Conservation (phyloP, 1,140 invertebrate genomes). For the Caerostris darwini region DNA sequence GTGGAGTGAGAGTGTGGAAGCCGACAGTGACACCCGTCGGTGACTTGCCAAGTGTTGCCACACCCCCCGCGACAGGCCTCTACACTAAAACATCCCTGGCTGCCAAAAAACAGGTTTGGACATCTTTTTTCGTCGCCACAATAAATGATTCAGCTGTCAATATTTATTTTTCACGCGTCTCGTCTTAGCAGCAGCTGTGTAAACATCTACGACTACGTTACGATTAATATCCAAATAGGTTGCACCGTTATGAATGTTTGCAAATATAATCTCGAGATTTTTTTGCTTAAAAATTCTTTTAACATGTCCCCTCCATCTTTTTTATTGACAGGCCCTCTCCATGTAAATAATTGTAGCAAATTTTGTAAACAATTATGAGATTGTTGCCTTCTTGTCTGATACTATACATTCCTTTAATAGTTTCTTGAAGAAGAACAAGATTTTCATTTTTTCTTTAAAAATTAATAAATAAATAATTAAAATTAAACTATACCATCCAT, state of each 20-base stretch:
- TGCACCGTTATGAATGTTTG: neutral
- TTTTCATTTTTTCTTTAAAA: no score
- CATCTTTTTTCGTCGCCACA: neutral
- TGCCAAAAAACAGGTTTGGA: slow-evolving; percentile 85
- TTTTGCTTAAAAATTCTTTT: no score
- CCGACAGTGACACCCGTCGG: slow-evolving; percentile 79
- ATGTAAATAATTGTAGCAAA: no score
- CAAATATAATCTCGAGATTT: neutral
- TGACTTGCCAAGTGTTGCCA: slow-evolving; percentile 82
- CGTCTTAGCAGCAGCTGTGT: slow-evolving; percentile 46
- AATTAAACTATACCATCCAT: no score
- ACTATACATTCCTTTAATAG: no score
- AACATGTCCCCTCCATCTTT: no score
- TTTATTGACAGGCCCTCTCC: no score
- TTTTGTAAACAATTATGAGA: no score
- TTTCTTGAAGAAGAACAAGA: no score
- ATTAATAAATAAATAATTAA: no score
- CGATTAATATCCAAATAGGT: slow-evolving; percentile 8
- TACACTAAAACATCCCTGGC: slow-evolving; percentile 94
- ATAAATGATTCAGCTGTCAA: slow-evolving; percentile 69
- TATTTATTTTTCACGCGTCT: slow-evolving; percentile 55
- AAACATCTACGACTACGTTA: slow-evolving; percentile 47
- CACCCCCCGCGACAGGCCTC: slow-evolving; percentile 84
- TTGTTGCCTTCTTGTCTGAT: no score
- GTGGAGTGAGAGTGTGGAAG: slow-evolving; percentile 78